Evolutionary conservation across 2,113 vertebrate species (phyloP).

Genomic region (Gavia stellata): DNA sequence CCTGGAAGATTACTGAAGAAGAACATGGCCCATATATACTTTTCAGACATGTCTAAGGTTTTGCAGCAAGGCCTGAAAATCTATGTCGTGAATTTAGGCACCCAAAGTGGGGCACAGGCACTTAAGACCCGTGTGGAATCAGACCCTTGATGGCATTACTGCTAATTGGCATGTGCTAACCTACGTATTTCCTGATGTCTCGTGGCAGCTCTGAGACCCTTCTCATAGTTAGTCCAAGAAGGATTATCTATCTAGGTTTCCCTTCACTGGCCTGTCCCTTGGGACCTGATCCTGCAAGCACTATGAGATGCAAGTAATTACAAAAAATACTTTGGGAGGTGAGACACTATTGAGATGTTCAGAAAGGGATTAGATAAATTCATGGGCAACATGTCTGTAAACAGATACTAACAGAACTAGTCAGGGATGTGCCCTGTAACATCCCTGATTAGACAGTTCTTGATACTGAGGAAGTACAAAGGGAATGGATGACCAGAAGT

Average conservation of each 20-base stretch:
- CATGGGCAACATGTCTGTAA: neutral
- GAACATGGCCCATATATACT: neutral
- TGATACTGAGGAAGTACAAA: neutral
- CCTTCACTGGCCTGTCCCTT: neutral
- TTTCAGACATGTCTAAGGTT: neutral
- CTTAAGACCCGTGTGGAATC: neutral
- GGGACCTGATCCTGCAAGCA: neutral
- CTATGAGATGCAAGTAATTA: neutral
- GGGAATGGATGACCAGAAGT: neutral
- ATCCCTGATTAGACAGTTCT: neutral
- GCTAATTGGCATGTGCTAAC: neutral
- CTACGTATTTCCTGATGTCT: neutral
- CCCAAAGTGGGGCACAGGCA: neutral
- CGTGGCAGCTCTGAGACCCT: neutral
- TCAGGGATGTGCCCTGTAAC: neutral
- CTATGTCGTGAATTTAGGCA: neutral
- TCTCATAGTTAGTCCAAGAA: neutral
- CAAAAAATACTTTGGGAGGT: slow-evolving; percentile 1
- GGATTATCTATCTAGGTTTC: neutral
- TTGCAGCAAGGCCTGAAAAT: neutral
- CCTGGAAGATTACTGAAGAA: neutral
- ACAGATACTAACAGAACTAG: neutral
- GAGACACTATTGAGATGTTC: neutral
- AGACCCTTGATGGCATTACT: neutral
- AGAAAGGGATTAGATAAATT: neutral